Conservation (phyloP, 2,113 vertebrate genomes). For the Guaruba guarouba region DNA sequence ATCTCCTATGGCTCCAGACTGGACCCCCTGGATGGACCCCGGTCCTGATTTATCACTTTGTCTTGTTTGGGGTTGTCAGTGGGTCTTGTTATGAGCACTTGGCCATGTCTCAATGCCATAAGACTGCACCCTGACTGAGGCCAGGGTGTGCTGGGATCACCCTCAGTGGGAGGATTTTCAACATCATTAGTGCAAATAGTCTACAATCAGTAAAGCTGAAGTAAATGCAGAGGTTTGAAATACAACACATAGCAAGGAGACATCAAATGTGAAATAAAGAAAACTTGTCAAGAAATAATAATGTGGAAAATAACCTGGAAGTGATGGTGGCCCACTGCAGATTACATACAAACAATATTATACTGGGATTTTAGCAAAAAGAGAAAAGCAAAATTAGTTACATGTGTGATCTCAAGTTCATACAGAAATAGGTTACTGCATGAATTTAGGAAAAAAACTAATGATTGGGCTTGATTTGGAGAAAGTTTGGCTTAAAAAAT, state of each 20-base stretch:
- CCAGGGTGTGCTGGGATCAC: background rate
- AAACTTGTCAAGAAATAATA: background rate
- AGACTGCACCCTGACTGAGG: background rate
- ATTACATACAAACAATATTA: background rate
- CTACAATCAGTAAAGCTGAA: background rate
- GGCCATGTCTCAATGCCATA: accelerated
- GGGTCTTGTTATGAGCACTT: background rate
- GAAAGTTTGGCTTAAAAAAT: background rate
- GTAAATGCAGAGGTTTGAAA: background rate
- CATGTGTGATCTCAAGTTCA: background rate
- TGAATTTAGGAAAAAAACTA: background rate
- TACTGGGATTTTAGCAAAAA: background rate
- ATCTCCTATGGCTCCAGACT: background rate
- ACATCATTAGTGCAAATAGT: background rate
- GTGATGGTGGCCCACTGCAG: background rate
- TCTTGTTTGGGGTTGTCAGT: background rate
- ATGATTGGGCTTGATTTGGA: background rate
- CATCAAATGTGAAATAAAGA: background rate
- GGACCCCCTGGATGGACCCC: background rate
- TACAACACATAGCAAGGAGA: background rate
- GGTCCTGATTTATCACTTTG: background rate
- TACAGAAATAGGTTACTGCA: background rate
- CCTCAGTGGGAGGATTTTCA: background rate
- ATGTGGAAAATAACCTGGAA: background rate
- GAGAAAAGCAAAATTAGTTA: background rate